Evolutionary conservation across 1,140 invertebrate genomes (phyloP), one percentile per base, ranked within the genome.

Genomic region (Lasaia peninsularis): DNA sequence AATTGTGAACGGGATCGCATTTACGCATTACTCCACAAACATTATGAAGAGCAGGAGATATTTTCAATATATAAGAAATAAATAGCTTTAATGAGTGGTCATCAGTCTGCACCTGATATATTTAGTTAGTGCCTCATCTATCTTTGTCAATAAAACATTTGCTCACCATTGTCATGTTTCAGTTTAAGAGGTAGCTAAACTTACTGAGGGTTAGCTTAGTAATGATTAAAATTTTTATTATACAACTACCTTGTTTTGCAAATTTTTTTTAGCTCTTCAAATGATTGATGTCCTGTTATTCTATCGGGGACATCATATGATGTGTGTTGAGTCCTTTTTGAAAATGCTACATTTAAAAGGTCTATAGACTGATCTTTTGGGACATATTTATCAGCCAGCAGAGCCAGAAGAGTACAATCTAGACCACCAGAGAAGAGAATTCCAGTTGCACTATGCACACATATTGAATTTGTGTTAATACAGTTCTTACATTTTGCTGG

Each of bases 281-380:
- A 91, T 14, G 96, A 95, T 71, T 93, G 78, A 61, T 90, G 86
- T 2, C 96, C 96, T 24, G 96, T 96, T 67, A 92, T 76, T 75
- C 97, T 90, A 80, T 98, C 97, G 28, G 97, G 96, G 6, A 96
- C 94, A 69, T 95, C 83, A 86, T 90, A 94, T 67, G 88, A 72
- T 20, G 67, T 64, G 34, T 76, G 67, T 65, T 78, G 78, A 66
- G 69, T 72, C 64, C 90, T 92, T 83, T 95, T 40, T 40, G 37
- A 92, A 91, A 99, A 99, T n/a, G 97, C 96, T 24, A 99, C 96
- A 92, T 99, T 99, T 14, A 99, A 91, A n/a, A 99, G 91, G 89
- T 99, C 98, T 70, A 99, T 97, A 32, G 94, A 91, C 76, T 96
- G 93, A 34, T 91, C 71, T 61, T 70, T 62, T 2, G 93, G 89